Evolutionary conservation across 1,140 invertebrate species (phyloP), one percentile per base, ranked within the genome.

Genomic region (Geopemphigus sp.): DNA sequence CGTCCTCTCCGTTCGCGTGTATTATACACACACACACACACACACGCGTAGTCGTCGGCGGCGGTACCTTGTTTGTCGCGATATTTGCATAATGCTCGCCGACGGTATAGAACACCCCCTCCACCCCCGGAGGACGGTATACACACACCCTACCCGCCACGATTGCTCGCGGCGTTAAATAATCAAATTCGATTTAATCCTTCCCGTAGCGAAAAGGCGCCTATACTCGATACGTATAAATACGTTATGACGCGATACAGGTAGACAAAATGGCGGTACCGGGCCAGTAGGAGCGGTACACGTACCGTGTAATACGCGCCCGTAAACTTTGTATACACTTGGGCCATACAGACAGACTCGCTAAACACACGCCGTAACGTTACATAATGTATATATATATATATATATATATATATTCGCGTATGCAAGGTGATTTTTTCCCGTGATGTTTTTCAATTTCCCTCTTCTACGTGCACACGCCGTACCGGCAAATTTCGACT

Each of bases 131-230:
- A 53, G 11, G 1, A 14, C 39, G 50, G 39, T 61, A 26, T 26
- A 61, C 14, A 24, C 15, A 19, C n/a, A n/a, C n/a, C n/a, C 19
- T 61, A 61, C 24, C 11, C 50, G 1, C 50, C 24, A 29, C 22
- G 63, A n/a, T 10, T 47, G 47, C 19, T 50, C 47, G 50, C 66
- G 6, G 12, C 15, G 32, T 59, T 59, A 59, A 39, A 59, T 76
- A 76, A 76, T 76, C 73, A 59, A 59, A 59, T 76, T 57, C 56
- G 56, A 76, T 57, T 76, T 61, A 39, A 59, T 57, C 26, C 29
- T 24, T 76, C 29, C 32, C 14, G 32, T 39, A 17, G 32, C 14
- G 32, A 59, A 26, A 73, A 56, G 70, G 12, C 19, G 24, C 11
- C 72, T 57, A 56, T 32, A 66, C 19, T 66, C 63, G n/a, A 47